These are phyloP conservation scores for Melopsittacus undulatus DNA, from an alignment of 2,797 vertebrate species.

Conservation along the genomic window DNA sequence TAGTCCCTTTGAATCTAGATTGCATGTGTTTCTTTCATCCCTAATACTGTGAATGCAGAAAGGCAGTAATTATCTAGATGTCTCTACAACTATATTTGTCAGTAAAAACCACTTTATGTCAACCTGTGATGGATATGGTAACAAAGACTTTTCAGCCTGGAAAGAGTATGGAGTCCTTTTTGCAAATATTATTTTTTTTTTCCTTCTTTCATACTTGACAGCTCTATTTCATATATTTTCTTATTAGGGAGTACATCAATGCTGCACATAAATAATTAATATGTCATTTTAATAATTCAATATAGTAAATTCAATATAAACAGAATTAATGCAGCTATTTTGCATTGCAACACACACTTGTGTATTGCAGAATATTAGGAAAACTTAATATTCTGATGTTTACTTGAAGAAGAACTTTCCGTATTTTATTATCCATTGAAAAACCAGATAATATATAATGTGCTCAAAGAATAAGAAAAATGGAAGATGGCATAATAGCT, in stretches of 20 bases:
- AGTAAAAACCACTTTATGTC: not conserved
- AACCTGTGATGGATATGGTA: not conserved
- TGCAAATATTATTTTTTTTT: not conserved
- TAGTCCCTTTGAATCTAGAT: not conserved
- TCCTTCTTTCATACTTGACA: constrained; percentile 3
- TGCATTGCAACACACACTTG: not conserved
- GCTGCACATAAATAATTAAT: constrained; percentile 54
- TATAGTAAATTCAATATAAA: constrained; percentile 37
- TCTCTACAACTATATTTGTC: not conserved
- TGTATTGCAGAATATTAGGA: constrained; percentile 6
- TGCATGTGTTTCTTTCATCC: not conserved
- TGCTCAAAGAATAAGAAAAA: not conserved
- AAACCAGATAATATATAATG: not conserved
- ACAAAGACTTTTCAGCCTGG: constrained; percentile 11
- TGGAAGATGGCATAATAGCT: not conserved
- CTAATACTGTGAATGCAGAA: not conserved
- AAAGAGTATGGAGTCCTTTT: not conserved
- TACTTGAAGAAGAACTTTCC: not conserved
- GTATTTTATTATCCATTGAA: constrained; percentile 25
- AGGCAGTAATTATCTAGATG: not conserved
- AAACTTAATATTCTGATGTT: constrained; percentile 13
- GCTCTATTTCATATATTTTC: constrained; percentile 46
- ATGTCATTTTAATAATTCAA: constrained; percentile 65
- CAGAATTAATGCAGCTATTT: constrained; percentile 33
- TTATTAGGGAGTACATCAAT: constrained; percentile 19